These are phyloP conservation scores for Distichodus sexfasciatus DNA, from an alignment of 2,797 vertebrate species.

Conservation along the genomic window DNA sequence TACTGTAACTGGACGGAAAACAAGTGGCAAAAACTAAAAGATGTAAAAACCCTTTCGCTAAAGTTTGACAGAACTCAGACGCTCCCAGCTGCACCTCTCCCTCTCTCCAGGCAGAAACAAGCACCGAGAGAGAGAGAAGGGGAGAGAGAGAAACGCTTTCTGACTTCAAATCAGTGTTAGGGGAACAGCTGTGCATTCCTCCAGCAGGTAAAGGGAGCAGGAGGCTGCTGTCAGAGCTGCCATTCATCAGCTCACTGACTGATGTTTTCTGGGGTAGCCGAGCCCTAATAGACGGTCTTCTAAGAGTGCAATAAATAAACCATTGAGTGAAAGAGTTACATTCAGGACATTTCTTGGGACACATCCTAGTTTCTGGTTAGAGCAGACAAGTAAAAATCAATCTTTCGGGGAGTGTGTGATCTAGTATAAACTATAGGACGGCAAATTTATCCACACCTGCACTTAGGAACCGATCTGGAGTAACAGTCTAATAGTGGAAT, in stretches of 20 bases:
- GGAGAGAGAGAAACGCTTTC: slow-evolving; percentile 24
- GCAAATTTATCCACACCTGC: too few species aligned
- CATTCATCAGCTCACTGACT: background rate
- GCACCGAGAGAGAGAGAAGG: too few species aligned
- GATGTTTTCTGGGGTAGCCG: background rate
- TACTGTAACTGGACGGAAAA: background rate
- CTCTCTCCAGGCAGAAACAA: background rate
- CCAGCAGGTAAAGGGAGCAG: background rate
- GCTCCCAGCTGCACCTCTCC: slow-evolving; percentile 6
- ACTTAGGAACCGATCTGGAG: too few species aligned
- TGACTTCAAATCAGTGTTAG: slow-evolving; percentile 19
- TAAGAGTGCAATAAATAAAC: background rate
- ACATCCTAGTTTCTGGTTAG: too few species aligned
- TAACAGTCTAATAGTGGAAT: too few species aligned
- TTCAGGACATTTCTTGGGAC: too few species aligned
- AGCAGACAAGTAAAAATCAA: too few species aligned
- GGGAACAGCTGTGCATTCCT: slow-evolving; percentile 31
- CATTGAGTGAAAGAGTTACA: background rate
- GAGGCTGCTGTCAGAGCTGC: background rate
- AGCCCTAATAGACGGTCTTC: background rate
- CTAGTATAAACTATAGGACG: too few species aligned
- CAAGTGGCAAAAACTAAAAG: background rate
- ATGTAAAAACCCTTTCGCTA: slow-evolving; percentile 2
- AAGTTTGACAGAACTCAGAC: slow-evolving; percentile 5
- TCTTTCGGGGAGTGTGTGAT: too few species aligned